A percentile compares a stretch with the other conserved stretches of the same genome.
Conservation (phyloP, 2,113 vertebrate species). For the Xenopus borealis region DNA sequence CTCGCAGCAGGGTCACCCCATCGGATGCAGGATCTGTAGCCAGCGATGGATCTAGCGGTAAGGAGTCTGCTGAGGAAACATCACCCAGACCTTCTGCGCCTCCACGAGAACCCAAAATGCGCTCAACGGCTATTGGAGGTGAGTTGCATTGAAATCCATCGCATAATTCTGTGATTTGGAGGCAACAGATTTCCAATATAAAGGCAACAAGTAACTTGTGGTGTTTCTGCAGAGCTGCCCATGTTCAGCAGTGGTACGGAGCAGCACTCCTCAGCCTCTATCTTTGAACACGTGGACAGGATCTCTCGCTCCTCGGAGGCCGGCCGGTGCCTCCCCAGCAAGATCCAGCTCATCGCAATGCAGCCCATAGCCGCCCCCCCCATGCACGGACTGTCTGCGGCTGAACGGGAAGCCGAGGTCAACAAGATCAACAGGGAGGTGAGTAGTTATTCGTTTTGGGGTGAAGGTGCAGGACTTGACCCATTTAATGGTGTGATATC, state of each 20-base stretch:
- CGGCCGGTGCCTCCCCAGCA: slow-evolving; percentile 80
- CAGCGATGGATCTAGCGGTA: slow-evolving; percentile 84
- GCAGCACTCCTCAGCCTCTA: slow-evolving; percentile 85
- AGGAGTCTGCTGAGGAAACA: slow-evolving; percentile 76
- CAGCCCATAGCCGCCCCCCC: slow-evolving; percentile 87
- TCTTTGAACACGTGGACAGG: slow-evolving; percentile 92
- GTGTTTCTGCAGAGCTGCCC: slow-evolving; percentile 69
- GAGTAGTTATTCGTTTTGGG: background rate
- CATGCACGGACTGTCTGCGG: slow-evolving; percentile 63
- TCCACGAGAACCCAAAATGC: slow-evolving; percentile 70
- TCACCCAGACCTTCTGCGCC: slow-evolving; percentile 61
- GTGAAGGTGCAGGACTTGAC: no score
- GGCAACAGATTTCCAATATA: no score
- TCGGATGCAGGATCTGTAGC: slow-evolving; percentile 87
- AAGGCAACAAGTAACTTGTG: no score
- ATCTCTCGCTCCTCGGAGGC: slow-evolving; percentile 80
- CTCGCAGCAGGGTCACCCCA: slow-evolving; percentile 76
- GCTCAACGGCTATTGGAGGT: slow-evolving; percentile 40
- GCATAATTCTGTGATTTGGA: no score
- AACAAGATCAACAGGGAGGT: slow-evolving; percentile 94
- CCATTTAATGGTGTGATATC: no score
- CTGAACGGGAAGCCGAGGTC: slow-evolving; percentile 73
- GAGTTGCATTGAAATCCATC: no score
- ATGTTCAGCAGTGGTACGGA: slow-evolving; percentile 68
- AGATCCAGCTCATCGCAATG: slow-evolving; percentile 96